phyloP scores from a whole-genome alignment of 2,888 invertebrate genomes.

The Drosophila mimetica region DNA sequence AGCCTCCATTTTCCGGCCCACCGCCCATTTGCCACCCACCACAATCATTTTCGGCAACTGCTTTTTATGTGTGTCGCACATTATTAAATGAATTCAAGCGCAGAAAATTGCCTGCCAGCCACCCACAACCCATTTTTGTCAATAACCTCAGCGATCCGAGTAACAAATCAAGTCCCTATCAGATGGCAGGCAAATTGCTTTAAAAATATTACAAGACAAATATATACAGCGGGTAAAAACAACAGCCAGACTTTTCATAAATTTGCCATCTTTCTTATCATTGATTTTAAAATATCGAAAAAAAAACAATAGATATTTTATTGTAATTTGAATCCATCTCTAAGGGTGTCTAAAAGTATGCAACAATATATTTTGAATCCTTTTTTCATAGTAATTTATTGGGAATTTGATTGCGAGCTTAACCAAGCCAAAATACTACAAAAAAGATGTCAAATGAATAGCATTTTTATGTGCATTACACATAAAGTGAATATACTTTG shows the following conservation, averaged over 20 bases:
- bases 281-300: slow-evolving; percentile 1
- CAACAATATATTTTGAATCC: too few species aligned
- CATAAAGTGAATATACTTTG: too few species aligned
- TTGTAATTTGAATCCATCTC: too few species aligned
- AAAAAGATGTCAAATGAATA: too few species aligned
- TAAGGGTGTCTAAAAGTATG: too few species aligned
- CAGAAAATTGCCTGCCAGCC: slow-evolving; percentile 61
- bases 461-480: too few species aligned
- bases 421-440: too few species aligned
- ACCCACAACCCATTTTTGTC: slow-evolving; percentile 6
- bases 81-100: slow-evolving; percentile 79
- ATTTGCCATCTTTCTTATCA: slow-evolving; percentile 14
- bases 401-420: too few species aligned
- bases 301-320: too few species aligned
- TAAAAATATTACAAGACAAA: slow-evolving; percentile 12
- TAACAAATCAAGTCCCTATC: slow-evolving; percentile 27
- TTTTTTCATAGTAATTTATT: too few species aligned
- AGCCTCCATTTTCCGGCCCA: slow-evolving; percentile 7
- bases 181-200: slow-evolving; percentile 29
- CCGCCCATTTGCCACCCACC: slow-evolving; percentile 26
- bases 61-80: slow-evolving; percentile 76
- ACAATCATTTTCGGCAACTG: slow-evolving; percentile 75
- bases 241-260: slow-evolving; percentile 12
- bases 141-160: slow-evolving; percentile 8
- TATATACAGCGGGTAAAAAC: background rate